Base-by-base conservation (phyloP, 2,888 invertebrate species). In the Amblyjoppa fuscipennis region DNA sequence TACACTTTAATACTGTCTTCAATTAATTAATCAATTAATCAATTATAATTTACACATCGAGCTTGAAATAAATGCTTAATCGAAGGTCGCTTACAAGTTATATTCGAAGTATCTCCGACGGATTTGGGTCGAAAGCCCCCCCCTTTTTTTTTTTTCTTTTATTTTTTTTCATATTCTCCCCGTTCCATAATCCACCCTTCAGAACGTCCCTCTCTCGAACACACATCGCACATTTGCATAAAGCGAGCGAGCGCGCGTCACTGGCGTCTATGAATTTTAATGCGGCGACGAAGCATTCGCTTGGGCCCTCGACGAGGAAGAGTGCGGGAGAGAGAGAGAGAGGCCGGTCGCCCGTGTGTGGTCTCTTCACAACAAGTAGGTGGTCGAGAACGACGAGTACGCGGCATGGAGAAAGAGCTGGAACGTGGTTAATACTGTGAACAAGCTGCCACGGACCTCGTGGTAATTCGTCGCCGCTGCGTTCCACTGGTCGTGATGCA, bases 401-500 rank as follows among this genome's bases (percentile, higher is more conserved):
- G 86, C 71, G 69, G 82, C 83, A 56, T 81, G 81, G 34, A 87
- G 83, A 85, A 86, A 71, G 76, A 87, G 78, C 80, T 84, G 85
- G 84, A 83, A 86, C 69, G 73, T 83, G 77, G 84, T 85, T 85
- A 87, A 84, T 85, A 86, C 78, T 51, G 81, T 81, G 83, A 88
- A 83, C 74, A 86, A 78, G 77, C 83, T 70, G 78, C 74, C 71
- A 81, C 82, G 81, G 56, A 79, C 80, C 80, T 85, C 82, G 76
- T 81, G 85, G 53, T 84, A 84, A 85, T 80, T 83, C 90, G 93
- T 93, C 92, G 91, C 93, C 91, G 95, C 95, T 90, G 95, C 94
- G 91, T 96, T 96, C 95, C 96, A 95, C 13, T 95, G 96, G 91
- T 96, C 96, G 89, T 96, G 96, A 89, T 96, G 96, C 70, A 96